phyloP scores from a whole-genome alignment of 2,888 invertebrate species.

The Sphaeridia pumilis region DNA sequence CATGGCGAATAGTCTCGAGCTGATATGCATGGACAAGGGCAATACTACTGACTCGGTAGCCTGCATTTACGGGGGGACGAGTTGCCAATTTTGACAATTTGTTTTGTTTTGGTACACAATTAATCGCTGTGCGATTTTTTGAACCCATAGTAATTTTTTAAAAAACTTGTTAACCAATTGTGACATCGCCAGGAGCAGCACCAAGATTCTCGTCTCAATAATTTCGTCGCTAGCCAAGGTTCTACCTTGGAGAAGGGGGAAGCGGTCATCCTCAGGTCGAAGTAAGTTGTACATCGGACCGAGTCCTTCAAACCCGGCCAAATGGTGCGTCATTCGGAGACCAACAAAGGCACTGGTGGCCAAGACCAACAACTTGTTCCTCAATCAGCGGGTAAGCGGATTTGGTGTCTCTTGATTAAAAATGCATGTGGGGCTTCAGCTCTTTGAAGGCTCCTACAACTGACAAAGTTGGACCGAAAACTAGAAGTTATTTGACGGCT shows the following conservation, averaged over 20 bases:
- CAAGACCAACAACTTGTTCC: conserved; percentile 31
- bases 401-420: not conserved
- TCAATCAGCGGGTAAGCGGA: conserved; percentile 34
- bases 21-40: too few relatives aligned
- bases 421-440: not conserved
- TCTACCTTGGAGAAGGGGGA: conserved; percentile 34
- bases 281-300: conserved; percentile 28
- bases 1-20: too few relatives aligned
- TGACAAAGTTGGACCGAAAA: too few relatives aligned
- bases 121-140: too few relatives aligned
- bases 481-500: too few relatives aligned
- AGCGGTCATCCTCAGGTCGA: conserved; percentile 10
- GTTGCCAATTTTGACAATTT: too few relatives aligned
- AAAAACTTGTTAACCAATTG: too few relatives aligned
- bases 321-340: conserved; percentile 35
- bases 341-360: conserved; percentile 32
- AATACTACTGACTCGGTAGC: too few relatives aligned
- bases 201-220: conserved; percentile 33
- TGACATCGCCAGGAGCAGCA: not conserved
- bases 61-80: too few relatives aligned
- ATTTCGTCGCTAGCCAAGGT: conserved; percentile 34
- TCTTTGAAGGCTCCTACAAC: not conserved
- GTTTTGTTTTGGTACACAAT: too few relatives aligned
- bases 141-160: too few relatives aligned
- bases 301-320: conserved; percentile 30